Conservation (phyloP, 2,797 vertebrate species). For the Cyprinodon diabolis region DNA sequence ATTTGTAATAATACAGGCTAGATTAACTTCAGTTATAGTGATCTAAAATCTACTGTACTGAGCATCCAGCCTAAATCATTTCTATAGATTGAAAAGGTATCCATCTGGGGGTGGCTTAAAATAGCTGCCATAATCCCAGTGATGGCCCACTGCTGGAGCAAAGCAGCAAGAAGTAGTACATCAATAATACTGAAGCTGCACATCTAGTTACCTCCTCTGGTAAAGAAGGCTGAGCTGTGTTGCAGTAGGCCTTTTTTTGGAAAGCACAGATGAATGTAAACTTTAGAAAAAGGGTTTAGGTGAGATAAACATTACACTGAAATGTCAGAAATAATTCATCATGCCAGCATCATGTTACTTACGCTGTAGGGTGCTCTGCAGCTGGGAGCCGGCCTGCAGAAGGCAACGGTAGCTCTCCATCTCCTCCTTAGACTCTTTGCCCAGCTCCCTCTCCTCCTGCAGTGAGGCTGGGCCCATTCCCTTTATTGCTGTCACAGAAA, state of each 20-base stretch:
- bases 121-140: conserved; percentile 69
- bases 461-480: conserved; percentile 79
- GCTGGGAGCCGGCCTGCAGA: conserved; percentile 85
- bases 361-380: conserved; percentile 85
- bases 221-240: conserved; percentile 3
- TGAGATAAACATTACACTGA: conserved; percentile 7
- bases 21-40: neutral
- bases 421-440: conserved; percentile 75
- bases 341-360: conserved; percentile 67
- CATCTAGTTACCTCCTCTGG: conserved; percentile 28
- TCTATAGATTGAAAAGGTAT: conserved; percentile 51
- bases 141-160: conserved; percentile 34
- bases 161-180: conserved; percentile 51
- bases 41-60: conserved; percentile 11
- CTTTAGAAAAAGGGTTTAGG: neutral
- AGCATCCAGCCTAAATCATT: conserved; percentile 42
- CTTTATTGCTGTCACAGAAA: conserved; percentile 34
- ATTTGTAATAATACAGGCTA: neutral
- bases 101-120: conserved; percentile 57
- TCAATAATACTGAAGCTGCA: conserved; percentile 44
- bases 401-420: conserved; percentile 89
- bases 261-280: neutral
- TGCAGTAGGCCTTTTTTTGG: neutral
- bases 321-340: conserved; percentile 27
- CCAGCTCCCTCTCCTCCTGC: conserved; percentile 69